Percentiles rank a stretch among this genome's conserved stretches.
Conservation (phyloP, 2,888 invertebrate genomes). For the Drosophila mayaguana region DNA sequence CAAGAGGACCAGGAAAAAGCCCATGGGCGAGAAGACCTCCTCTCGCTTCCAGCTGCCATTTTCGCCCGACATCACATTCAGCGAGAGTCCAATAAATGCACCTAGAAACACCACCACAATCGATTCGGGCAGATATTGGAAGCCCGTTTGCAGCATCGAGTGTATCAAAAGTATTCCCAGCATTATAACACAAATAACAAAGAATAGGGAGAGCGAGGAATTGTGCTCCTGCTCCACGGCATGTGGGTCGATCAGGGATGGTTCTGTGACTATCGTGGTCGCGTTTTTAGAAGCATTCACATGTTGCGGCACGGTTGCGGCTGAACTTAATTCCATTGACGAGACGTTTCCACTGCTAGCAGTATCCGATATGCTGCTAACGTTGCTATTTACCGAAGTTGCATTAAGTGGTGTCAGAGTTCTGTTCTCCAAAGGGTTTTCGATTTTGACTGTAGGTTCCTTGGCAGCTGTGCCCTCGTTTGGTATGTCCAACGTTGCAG, state of each 20-base stretch:
- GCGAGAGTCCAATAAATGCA: constrained; percentile 94
- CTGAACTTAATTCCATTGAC: constrained; percentile 19
- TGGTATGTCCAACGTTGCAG: constrained; percentile 21
- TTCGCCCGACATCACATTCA: constrained; percentile 93
- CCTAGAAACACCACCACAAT: constrained; percentile 98
- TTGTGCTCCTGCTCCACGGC: constrained; percentile 98
- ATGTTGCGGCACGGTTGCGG: constrained; percentile 5
- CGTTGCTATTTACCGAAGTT: constrained; percentile 3
- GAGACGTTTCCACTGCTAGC: constrained; percentile 7
- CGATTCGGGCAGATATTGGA: constrained; percentile 98
- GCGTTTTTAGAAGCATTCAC: constrained; percentile 59
- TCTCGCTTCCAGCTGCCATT: constrained; percentile 98
- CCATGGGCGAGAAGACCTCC: constrained; percentile 99
- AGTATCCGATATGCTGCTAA: constrained; percentile 10
- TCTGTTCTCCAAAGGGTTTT: constrained; percentile 8
- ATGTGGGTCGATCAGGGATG: constrained; percentile 94
- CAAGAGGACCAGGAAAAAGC: constrained; percentile 97
- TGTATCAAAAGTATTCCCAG: constrained; percentile 97
- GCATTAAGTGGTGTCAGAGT: constrained; percentile 7
- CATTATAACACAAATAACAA: constrained; percentile 97
- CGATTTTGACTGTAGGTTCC: constrained; percentile 1
- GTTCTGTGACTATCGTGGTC: constrained; percentile 89
- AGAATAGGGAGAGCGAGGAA: constrained; percentile 98
- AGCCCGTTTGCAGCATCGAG: constrained; percentile 96
- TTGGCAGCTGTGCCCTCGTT: constrained; percentile 5